phyloP scores from a whole-genome alignment of 2,888 invertebrate species.

The Gerosis bhagava region DNA sequence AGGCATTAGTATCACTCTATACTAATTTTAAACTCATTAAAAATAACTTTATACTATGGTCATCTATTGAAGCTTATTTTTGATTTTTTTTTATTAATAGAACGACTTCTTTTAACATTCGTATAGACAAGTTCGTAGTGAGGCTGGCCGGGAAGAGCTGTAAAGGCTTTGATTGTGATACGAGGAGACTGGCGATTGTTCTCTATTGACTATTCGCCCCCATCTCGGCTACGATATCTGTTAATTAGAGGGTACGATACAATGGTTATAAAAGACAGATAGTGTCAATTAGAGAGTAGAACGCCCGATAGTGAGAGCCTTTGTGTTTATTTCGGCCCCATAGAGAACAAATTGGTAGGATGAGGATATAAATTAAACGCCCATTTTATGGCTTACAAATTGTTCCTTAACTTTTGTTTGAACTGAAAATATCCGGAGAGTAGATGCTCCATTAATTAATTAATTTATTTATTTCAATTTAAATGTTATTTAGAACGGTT shows the following conservation, averaged over 20 bases:
- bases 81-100: too few relatives aligned
- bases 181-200: constrained; percentile 51
- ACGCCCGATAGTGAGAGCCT: constrained; percentile 39
- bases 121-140: too few relatives aligned
- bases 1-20: too few relatives aligned
- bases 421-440: constrained; percentile 13
- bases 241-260: constrained; percentile 65
- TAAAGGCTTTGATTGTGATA: constrained; percentile 39
- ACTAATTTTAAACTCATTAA: too few relatives aligned
- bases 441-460: too few relatives aligned
- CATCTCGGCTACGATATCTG: constrained; percentile 49
- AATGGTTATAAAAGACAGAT: constrained; percentile 59
- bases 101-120: too few relatives aligned
- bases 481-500: too few relatives aligned
- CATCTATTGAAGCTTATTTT: too few relatives aligned
- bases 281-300: constrained; percentile 62
- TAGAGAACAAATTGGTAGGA: constrained; percentile 53
- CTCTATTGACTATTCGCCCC: constrained; percentile 46
- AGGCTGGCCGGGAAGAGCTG: constrained; percentile 7
- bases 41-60: too few relatives aligned
- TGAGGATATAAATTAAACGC: constrained; percentile 50
- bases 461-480: too few relatives aligned
- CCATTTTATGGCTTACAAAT: constrained; percentile 50
- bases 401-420: constrained; percentile 40
- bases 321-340: constrained; percentile 51